Evolutionary conservation across 2,888 invertebrate species (phyloP).

Genomic region (Pandemis heparana): DNA sequence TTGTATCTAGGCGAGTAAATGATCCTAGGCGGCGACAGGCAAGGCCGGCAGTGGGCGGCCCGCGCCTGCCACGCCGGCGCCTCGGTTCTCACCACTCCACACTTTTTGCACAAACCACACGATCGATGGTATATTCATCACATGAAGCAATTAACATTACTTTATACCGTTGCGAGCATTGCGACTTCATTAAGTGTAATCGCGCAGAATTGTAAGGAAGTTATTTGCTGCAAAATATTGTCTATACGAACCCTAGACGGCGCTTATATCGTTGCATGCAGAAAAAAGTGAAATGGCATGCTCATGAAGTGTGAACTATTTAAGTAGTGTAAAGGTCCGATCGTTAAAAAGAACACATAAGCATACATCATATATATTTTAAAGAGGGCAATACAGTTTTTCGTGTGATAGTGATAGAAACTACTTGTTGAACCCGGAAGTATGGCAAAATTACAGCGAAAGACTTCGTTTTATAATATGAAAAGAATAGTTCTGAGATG

Average conservation of each 20-base stretch:
- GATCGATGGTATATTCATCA: slow-evolving; percentile 35
- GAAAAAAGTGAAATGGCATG: slow-evolving; percentile 26
- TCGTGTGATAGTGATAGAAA: background rate
- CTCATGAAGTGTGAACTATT: slow-evolving; percentile 19
- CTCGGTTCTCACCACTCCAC: slow-evolving; percentile 42
- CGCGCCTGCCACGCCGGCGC: slow-evolving; percentile 54
- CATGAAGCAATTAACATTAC: slow-evolving; percentile 34
- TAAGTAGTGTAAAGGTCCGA: background rate
- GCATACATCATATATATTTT: background rate
- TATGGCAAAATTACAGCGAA: background rate
- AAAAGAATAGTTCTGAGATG: background rate
- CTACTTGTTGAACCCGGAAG: background rate
- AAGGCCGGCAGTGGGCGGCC: slow-evolving; percentile 73
- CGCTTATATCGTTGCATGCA: background rate
- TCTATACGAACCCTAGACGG: background rate
- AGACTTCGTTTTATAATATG: background rate
- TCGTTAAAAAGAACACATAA: background rate
- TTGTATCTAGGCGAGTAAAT: slow-evolving; percentile 75
- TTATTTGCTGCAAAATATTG: slow-evolving; percentile 4
- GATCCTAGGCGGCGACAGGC: slow-evolving; percentile 71
- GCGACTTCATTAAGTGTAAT: slow-evolving; percentile 32
- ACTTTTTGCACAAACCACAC: slow-evolving; percentile 24
- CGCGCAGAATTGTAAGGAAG: slow-evolving; percentile 22
- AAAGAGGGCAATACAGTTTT: background rate
- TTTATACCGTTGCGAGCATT: slow-evolving; percentile 20